Base-by-base conservation (phyloP, 2,797 vertebrate genomes). In the Anas bernieri region DNA sequence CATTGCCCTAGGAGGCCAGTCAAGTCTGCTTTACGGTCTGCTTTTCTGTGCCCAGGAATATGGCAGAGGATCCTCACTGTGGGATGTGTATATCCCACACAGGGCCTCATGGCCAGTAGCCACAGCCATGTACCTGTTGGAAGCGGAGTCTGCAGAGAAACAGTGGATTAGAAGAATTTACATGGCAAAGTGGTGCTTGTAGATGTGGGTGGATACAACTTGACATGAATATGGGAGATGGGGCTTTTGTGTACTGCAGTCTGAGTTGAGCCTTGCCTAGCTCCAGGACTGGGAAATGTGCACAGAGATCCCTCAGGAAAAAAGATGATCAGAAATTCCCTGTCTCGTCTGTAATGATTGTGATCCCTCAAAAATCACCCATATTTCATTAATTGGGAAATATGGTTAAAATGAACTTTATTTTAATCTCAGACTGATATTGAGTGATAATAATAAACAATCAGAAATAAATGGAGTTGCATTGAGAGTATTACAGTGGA, bases 351-450 rank as follows among this genome's bases (percentile, higher is more conserved):
- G 12, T 50, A 37, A 26, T 37, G 55, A 37, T 2, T 43, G 5
- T 10, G n/a, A 59, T 63, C 12, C 16, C 16, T 85, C 84, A 73
- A 84, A 93, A 89, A 55, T 62, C 25, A 43, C 26, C 50, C 13
- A 14, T 78, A 56, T 52, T 9, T 62, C 66, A 50, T 6, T 75
- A 26, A 13, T 10, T 89, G 61, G 28, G 26, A 81, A 86, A 56
- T 68, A 75, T 0, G 7, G 17, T 66, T 81, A 67, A 31, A 64
- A 12, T 43, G 12, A 61, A 31, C 11, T 64, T 77, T 20, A 59
- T 70, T 74, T 90, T 80, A n/a, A 55, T 82, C 46, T 85, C 72
- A 69, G 35, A 33, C 33, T 79, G 63, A 62, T 74, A 54, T 70
- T 80, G 69, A 59, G 16, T 35, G 75, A 30, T 23, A 46, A 9